Base-by-base conservation (phyloP, 2,113 vertebrate species). In the Noctilio leporinus region DNA sequence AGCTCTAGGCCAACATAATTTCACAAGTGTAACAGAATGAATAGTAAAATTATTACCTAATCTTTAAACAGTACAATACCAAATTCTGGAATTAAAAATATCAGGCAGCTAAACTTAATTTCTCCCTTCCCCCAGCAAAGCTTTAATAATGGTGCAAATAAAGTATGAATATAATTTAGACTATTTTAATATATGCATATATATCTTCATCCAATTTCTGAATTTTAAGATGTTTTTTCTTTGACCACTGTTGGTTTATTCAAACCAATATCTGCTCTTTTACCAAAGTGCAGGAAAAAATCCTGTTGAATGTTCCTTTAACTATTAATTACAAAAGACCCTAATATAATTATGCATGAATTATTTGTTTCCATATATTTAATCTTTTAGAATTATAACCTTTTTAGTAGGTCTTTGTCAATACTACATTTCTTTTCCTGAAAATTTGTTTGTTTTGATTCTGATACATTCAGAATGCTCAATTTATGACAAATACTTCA, bases 1-100 rank as follows among this genome's bases (percentile, higher is more conserved):
- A 83, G 95, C 97, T 97, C 93, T 78, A 95, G 97, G 96, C 93
- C 95, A 96, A 9, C 1, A 0, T n/a, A 75, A 83, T 83, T 95
- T 92, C 81, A 94, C 84, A 70, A 92, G 70, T 35, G 69, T 93
- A 97, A 93, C 62, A 96, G 94, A 98, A 96, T 67, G 95, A 97
- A 97, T 72, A 95, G 90, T 89, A 95, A 75, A 84, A 93, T 89
- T 96, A 97, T 83, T 84, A 87, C 77, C 86, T 91, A 89, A 96
- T 93, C 72, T 86, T 90, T 55, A 95, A 95, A 85, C 57, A 96
- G 96, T 96, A 62, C n/a, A 89, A 81, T 69, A 87, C 47, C 20
- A 49, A 95, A 65, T 86, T 93, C 70, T 97, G n/a, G 35, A 96
- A 91, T 22, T 81, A 83, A 40, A 59, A 92, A 47, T 59, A 53